phyloP scores from a whole-genome alignment of 2,113 vertebrate genomes.

The Panthera leo region DNA sequence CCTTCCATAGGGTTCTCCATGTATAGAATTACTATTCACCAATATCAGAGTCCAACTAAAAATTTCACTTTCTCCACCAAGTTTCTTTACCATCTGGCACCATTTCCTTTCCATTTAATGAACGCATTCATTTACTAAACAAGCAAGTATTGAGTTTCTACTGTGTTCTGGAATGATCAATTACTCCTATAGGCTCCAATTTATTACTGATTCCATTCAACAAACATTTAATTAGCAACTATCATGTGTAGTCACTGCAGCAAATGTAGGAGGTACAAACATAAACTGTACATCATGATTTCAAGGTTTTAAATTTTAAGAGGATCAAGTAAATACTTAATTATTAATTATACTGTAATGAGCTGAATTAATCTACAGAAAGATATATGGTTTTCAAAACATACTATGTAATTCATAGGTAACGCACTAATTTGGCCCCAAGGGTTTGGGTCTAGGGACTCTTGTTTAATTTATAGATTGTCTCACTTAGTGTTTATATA shows the following conservation, averaged over 20 bases:
- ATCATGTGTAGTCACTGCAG: not conserved
- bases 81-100: not conserved
- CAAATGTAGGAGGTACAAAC: not conserved
- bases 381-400: not conserved
- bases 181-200: not conserved
- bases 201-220: not conserved
- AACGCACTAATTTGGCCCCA: not conserved
- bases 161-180: not conserved
- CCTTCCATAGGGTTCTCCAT: not conserved
- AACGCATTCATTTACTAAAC: slow-evolving; percentile 6
- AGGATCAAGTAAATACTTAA: slow-evolving; percentile 24
- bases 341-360: slow-evolving; percentile 14
- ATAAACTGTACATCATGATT: not conserved
- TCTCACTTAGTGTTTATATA: not conserved
- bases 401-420: not conserved
- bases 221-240: slow-evolving; percentile 28
- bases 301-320: slow-evolving; percentile 56
- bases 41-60: not conserved
- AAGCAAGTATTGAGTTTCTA: not conserved
- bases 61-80: not conserved
- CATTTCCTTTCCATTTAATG: slow-evolving; percentile 17
- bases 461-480: not conserved
- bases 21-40: not conserved
- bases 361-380: not conserved
- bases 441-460: not conserved